These are phyloP conservation scores for Geothlypis trichas DNA, from an alignment of 2,113 vertebrate genomes.

Conservation along the genomic window DNA sequence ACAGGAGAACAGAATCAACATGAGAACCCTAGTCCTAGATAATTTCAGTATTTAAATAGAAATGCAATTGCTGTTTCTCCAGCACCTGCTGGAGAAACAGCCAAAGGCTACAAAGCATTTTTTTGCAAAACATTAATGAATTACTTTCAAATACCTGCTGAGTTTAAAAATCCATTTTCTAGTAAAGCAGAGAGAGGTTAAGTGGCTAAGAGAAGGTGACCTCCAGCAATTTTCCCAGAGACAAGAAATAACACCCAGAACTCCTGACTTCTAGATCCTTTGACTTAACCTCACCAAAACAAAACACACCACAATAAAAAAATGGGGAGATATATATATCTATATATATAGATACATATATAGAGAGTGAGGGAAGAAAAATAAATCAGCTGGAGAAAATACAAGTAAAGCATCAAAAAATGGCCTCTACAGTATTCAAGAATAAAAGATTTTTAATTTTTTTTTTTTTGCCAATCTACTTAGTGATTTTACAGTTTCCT, in stretches of 20 bases:
- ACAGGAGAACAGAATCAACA: neutral
- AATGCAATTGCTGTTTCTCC: neutral
- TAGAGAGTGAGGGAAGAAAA: neutral
- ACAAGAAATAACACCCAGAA: slow-evolving; percentile 37
- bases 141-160: slow-evolving; percentile 48
- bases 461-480: neutral
- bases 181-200: slow-evolving; percentile 41
- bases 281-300: neutral
- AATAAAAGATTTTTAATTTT: neutral
- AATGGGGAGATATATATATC: neutral
- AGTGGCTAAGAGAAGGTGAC: slow-evolving; percentile 39
- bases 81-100: neutral
- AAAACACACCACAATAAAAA: slow-evolving; percentile 24
- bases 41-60: slow-evolving; percentile 36
- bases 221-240: slow-evolving; percentile 46
- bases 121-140: slow-evolving; percentile 6
- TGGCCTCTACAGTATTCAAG: neutral
- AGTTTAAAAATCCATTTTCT: slow-evolving; percentile 32
- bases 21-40: neutral
- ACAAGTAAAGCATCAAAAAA: neutral
- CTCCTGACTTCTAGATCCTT: slow-evolving; percentile 22
- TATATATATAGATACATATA: too few species aligned
- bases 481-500: neutral
- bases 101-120: neutral
- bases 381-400: neutral